Base-by-base conservation (phyloP, 2,888 invertebrate genomes). In the Tribolium freemani region DNA sequence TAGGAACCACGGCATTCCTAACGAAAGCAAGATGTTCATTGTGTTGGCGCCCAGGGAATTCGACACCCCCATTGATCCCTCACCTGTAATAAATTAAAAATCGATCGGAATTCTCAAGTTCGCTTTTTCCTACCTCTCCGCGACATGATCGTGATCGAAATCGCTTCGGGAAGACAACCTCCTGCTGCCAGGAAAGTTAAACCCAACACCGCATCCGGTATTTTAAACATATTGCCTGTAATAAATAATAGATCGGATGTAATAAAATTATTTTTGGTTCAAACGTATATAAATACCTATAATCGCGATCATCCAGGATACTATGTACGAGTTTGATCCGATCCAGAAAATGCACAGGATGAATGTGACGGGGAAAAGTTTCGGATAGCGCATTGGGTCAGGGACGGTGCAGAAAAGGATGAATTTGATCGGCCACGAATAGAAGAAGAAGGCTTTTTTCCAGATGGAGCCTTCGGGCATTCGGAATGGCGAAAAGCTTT, bases 271-370 rank as follows among this genome's bases (percentile, higher is more conserved):
- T 63, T 63, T 20, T 31, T 44, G 50, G 57, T 31, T 51, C 11
- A 20, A 10, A 11, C 21, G 53, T 4, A 21, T 38, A 38, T 38
- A 60, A 26, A 26, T 85, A 94, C 97, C 97, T 76, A 96, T 91
- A 2, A 94, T 89, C 30, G 95, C 92, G 84, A 97, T 93, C 92
- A 96, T 95, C 97, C 98, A 98, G 0, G 97, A 93, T 21, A 96
- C 93, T 64, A 96, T 80, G 83, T 96, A 98, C 0, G 97, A 95
- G 76, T 95, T 92, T 0, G 88, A 85, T 1, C 94, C 97, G 75
- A 98, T 95, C 92, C 95, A 96, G 1, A 94, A 84, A 21, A 96
- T 92, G 82, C 96, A 96, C 91, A 96, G 93, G 10, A 94, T 75
- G 83, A 98, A 97, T 0, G 96, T 92, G 0, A 94, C 46, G 0